These are phyloP conservation scores for Pelodiscus sinensis DNA, from an alignment of 2,113 vertebrate species.

Conservation along the genomic window DNA sequence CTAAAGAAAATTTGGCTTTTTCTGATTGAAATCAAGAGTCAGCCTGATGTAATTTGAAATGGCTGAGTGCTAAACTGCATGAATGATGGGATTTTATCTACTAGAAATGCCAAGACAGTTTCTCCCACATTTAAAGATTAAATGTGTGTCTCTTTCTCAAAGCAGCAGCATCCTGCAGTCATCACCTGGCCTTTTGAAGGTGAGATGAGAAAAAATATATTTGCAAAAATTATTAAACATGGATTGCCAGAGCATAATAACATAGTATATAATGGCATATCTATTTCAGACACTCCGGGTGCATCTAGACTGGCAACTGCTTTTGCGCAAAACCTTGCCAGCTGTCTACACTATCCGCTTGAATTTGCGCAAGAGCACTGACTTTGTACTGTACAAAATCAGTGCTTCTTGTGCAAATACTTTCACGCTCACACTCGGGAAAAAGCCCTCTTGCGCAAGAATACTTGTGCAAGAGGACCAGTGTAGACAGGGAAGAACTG, in stretches of 20 bases:
- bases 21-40: slow-evolving; percentile 75
- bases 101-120: slow-evolving; percentile 54
- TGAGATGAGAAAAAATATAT: slow-evolving; percentile 54
- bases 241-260: slow-evolving; percentile 28
- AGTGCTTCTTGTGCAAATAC: no score
- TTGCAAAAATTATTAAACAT: neutral
- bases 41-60: slow-evolving; percentile 75
- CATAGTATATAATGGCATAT: neutral
- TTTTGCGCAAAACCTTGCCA: no score
- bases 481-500: no score
- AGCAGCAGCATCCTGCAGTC: slow-evolving; percentile 35
- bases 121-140: slow-evolving; percentile 61
- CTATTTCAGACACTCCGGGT: neutral
- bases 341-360: no score
- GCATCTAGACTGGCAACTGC: no score
- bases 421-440: no score
- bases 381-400: no score
- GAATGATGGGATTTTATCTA: slow-evolving; percentile 48
- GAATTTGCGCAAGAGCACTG: no score
- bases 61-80: slow-evolving; percentile 71
- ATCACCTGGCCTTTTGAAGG: slow-evolving; percentile 56
- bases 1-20: slow-evolving; percentile 60
- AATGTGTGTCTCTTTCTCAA: slow-evolving; percentile 68
- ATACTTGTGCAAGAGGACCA: no score
- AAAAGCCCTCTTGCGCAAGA: no score